These are phyloP conservation scores for Habrosyne pyritoides DNA, from an alignment of 2,888 invertebrate genomes.

Conservation along the genomic window DNA sequence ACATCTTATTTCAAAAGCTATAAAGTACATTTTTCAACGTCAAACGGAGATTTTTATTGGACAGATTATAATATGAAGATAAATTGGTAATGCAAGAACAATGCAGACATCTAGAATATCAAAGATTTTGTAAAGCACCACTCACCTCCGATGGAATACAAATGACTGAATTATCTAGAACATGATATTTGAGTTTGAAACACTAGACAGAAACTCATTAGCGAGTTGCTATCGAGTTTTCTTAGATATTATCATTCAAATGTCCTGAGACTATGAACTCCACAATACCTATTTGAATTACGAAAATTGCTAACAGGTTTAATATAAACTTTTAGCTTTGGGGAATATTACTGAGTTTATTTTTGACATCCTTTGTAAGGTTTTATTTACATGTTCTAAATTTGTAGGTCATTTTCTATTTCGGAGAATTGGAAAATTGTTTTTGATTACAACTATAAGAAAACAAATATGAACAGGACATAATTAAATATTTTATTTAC, in stretches of 20 bases:
- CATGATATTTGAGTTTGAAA: slow-evolving; percentile 5
- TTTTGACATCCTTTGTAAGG: no score
- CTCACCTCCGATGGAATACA: background rate
- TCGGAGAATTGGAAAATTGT: no score
- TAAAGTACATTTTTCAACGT: no score
- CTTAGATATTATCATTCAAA: slow-evolving; percentile 3
- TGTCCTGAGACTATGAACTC: background rate
- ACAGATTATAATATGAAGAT: no score
- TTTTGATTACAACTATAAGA: no score
- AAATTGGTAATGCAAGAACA: slow-evolving; percentile 1
- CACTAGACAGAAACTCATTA: slow-evolving; percentile 8
- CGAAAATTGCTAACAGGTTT: background rate
- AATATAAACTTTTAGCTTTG: background rate
- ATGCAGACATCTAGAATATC: slow-evolving; percentile 9
- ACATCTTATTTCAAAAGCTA: no score
- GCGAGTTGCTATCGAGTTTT: background rate
- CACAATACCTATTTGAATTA: background rate
- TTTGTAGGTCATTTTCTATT: no score
- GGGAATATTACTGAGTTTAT: background rate
- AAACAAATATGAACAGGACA: no score
- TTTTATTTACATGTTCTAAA: no score
- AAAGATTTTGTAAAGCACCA: background rate
- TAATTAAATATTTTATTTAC: no score
- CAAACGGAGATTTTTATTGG: no score
- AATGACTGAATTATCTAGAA: background rate